A percentile compares a stretch with the other conserved stretches of the same genome.
Evolutionary conservation across 2,113 vertebrate genomes (phyloP).

Genomic region (Perca flavescens): DNA sequence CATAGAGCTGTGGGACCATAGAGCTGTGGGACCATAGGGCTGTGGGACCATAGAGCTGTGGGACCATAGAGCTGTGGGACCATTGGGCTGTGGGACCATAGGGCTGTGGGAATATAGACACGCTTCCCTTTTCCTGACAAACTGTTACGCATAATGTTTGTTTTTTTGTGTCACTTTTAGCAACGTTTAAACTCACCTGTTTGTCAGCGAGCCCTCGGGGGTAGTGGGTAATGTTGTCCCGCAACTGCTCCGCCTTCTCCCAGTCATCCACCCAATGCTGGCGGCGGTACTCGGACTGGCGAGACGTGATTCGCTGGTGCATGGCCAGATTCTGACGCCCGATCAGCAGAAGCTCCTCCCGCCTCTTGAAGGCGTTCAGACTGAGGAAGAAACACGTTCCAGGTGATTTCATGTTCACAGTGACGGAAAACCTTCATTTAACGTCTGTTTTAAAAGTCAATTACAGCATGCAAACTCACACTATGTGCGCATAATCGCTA

Average conservation of each 20-base stretch:
- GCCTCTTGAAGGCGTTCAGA: conserved; percentile 80
- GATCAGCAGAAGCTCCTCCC: conserved; percentile 70
- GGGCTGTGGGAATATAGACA: no score
- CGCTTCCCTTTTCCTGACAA: no score
- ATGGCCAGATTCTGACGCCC: conserved; percentile 82
- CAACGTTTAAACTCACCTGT: conserved; percentile 59
- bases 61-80: no score
- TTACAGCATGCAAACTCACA: background rate
- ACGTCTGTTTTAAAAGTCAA: no score
- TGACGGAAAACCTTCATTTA: no score
- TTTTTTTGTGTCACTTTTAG: background rate
- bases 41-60: no score
- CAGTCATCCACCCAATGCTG: conserved; percentile 82
- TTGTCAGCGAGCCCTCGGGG: conserved; percentile 58
- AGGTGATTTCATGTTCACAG: no score
- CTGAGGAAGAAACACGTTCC: conserved; percentile 52
- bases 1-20: no score
- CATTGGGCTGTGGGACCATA: no score
- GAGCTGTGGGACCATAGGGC: no score
- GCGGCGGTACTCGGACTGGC: conserved; percentile 79
- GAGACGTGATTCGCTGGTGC: conserved; percentile 75
- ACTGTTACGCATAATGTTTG: no score
- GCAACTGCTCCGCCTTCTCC: conserved; percentile 67
- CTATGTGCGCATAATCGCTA: background rate
- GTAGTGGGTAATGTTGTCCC: conserved; percentile 76